These are phyloP conservation scores for Eutolmus rufibarbis DNA, from an alignment of 2,888 invertebrate genomes.

Conservation along the genomic window DNA sequence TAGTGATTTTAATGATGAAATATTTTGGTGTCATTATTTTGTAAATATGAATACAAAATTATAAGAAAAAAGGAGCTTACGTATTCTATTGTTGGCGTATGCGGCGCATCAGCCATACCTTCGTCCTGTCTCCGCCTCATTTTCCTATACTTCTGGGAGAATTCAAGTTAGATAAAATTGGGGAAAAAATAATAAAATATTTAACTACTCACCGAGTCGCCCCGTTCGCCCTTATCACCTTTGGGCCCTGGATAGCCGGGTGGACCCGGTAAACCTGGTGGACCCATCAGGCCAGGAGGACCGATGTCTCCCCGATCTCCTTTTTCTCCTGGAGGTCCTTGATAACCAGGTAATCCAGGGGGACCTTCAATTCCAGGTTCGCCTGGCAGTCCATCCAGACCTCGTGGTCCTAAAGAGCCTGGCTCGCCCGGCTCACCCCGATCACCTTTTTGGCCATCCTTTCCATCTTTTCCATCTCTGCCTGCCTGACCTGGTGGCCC, in stretches of 20 bases:
- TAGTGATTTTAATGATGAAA: neutral
- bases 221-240: conserved; percentile 91
- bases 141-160: conserved; percentile 61
- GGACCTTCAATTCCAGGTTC: conserved; percentile 87
- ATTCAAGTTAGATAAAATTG: conserved; percentile 43
- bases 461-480: conserved; percentile 61
- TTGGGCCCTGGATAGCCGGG: conserved; percentile 88
- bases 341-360: conserved; percentile 77
- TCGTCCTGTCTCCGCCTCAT: conserved; percentile 63
- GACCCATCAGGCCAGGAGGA: conserved; percentile 92
- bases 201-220: conserved; percentile 81
- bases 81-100: conserved; percentile 62
- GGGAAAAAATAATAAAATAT: neutral
- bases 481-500: conserved; percentile 68
- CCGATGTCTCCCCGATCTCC: conserved; percentile 85
- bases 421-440: conserved; percentile 78
- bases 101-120: conserved; percentile 63
- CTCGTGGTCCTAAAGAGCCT: conserved; percentile 78
- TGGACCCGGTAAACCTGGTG: conserved; percentile 83
- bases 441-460: conserved; percentile 64
- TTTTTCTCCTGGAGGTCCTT: conserved; percentile 87
- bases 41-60: neutral
- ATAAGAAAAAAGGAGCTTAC: conserved; percentile 53
- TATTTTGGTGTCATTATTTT: neutral
- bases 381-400: conserved; percentile 77